These are phyloP conservation scores for Myathropa florea DNA, from an alignment of 2,888 invertebrate genomes.

Conservation along the genomic window DNA sequence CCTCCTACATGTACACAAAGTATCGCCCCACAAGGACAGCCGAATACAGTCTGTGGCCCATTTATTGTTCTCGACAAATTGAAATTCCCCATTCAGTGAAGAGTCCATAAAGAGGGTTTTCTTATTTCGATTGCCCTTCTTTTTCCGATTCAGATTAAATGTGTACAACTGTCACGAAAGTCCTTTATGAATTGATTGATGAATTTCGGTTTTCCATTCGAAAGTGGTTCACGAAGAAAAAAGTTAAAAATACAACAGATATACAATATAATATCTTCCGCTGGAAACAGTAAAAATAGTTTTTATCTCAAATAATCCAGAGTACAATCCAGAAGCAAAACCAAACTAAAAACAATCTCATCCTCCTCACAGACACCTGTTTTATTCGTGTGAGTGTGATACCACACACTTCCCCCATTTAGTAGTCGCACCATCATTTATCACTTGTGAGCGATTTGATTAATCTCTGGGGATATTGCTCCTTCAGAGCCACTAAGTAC, in stretches of 20 bases:
- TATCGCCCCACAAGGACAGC: conserved; percentile 1
- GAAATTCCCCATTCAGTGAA: conserved; percentile 50
- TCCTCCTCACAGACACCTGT: conserved; percentile 60
- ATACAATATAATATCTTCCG: neutral
- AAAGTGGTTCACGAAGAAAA: conserved; percentile 52
- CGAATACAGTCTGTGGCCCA: conserved; percentile 56
- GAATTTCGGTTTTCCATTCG: conserved; percentile 12
- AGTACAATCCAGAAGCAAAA: conserved; percentile 6
- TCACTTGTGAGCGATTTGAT: conserved; percentile 69
- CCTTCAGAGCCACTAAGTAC: conserved; percentile 68
- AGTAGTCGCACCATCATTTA: conserved; percentile 69
- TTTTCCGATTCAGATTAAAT: conserved; percentile 51
- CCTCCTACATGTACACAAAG: neutral
- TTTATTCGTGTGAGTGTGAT: conserved; percentile 56
- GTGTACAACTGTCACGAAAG: conserved; percentile 64
- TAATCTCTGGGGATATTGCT: conserved; percentile 69
- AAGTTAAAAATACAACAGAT: conserved; percentile 1
- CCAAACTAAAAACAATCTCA: conserved; percentile 28
- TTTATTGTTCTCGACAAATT: conserved; percentile 68
- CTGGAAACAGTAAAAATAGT: neutral
- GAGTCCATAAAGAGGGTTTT: conserved; percentile 1
- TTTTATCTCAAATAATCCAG: conserved; percentile 1
- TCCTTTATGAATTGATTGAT: conserved; percentile 69
- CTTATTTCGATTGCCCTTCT: conserved; percentile 50
- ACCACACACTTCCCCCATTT: conserved; percentile 28